Conservation (phyloP, 2,797 vertebrate genomes). For the Mormyrus proboscirostris region DNA sequence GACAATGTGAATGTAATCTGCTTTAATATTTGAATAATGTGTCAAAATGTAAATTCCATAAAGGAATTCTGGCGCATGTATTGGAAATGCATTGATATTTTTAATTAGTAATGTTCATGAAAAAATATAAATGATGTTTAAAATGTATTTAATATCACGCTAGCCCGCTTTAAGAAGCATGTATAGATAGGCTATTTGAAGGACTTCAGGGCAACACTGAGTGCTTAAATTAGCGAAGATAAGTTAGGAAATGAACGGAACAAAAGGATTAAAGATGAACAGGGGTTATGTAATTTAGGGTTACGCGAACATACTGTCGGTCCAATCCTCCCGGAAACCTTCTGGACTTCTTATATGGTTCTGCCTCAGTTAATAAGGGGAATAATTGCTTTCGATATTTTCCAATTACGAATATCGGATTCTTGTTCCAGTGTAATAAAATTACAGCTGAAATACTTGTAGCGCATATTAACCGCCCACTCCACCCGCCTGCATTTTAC, state of each 20-base stretch:
- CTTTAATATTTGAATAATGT: neutral
- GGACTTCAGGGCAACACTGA: neutral
- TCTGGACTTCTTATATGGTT: neutral
- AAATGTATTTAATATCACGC: neutral
- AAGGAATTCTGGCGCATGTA: neutral
- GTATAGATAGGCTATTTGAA: neutral
- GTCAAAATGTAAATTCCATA: neutral
- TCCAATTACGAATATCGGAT: neutral
- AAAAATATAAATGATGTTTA: neutral
- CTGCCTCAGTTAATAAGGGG: neutral
- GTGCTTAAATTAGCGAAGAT: conserved; percentile 5
- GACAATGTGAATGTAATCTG: neutral
- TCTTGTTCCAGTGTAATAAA: neutral
- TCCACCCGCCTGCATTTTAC: neutral
- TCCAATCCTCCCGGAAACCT: neutral
- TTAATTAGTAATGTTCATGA: neutral
- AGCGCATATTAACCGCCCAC: neutral
- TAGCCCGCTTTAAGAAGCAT: neutral
- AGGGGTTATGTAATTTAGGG: neutral
- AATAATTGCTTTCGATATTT: neutral
- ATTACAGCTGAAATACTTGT: neutral
- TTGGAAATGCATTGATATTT: neutral
- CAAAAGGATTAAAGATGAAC: neutral
- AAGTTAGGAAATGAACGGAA: neutral
- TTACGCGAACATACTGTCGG: neutral